Conservation (phyloP, 2,113 vertebrate genomes). For the Plecotus auritus region DNA sequence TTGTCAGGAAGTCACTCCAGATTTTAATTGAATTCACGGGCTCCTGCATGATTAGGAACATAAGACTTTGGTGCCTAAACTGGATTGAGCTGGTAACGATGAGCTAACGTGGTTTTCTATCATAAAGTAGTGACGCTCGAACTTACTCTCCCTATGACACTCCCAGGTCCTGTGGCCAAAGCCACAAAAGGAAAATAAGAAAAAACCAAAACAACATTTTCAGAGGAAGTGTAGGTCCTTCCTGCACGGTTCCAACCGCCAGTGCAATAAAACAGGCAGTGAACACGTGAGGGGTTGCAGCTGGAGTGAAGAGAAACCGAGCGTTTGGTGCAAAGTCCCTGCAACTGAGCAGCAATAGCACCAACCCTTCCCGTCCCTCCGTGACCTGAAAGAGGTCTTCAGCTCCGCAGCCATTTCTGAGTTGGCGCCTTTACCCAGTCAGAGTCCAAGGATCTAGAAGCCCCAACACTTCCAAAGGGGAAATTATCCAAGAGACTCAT, state of each 20-base stretch:
- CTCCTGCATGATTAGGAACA: slow-evolving; percentile 39
- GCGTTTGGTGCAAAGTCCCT: not conserved
- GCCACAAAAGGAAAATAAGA: not conserved
- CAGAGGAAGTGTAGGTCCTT: not conserved
- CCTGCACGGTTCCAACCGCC: not conserved
- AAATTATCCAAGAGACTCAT: not conserved
- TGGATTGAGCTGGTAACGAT: not conserved
- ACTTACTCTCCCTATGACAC: not conserved
- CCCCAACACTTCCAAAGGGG: not conserved
- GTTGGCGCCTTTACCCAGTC: not conserved
- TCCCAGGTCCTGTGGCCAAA: not conserved
- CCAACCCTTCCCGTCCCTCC: not conserved
- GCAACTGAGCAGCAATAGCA: not conserved
- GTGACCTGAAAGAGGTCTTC: not conserved
- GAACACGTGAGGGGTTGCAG: not conserved
- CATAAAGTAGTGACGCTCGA: not conserved
- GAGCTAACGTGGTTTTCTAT: not conserved
- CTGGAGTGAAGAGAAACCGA: not conserved
- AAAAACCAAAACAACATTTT: not conserved
- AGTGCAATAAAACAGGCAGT: not conserved
- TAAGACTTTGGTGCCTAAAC: not conserved
- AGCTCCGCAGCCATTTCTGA: not conserved
- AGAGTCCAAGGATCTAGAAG: not conserved
- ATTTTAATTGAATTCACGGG: slow-evolving; percentile 49
- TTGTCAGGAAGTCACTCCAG: slow-evolving; percentile 46